These are phyloP conservation scores for Flexamia atlantica DNA, from an alignment of 2,888 invertebrate genomes.

Conservation along the genomic window DNA sequence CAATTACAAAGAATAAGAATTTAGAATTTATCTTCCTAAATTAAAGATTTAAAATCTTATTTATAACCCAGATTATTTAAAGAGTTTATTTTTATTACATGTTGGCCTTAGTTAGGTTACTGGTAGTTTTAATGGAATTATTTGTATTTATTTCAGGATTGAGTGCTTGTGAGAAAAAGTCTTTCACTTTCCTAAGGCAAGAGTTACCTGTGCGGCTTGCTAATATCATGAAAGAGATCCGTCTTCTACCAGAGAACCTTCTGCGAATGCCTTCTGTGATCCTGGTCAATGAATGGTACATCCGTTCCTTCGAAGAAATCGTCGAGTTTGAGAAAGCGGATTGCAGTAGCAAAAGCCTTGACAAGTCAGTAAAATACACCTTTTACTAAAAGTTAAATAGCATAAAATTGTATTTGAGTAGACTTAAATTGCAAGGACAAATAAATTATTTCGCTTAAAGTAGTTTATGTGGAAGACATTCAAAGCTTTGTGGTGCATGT, in stretches of 20 bases:
- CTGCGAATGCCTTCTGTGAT: conserved; percentile 95
- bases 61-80: too few relatives aligned
- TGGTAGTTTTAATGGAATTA: neutral
- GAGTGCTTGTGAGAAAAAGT: conserved; percentile 94
- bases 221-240: conserved; percentile 99
- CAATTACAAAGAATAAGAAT: too few relatives aligned
- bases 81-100: too few relatives aligned
- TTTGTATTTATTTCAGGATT: conserved; percentile 81
- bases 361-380: conserved; percentile 84
- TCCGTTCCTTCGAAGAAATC: conserved; percentile 96
- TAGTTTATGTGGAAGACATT: too few relatives aligned
- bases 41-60: too few relatives aligned
- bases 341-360: conserved; percentile 81
- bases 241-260: conserved; percentile 94
- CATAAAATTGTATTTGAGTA: too few relatives aligned
- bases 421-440: too few relatives aligned
- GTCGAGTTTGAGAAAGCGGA: conserved; percentile 94
- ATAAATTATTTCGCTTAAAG: too few relatives aligned
- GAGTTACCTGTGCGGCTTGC: conserved; percentile 98
- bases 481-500: too few relatives aligned
- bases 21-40: too few relatives aligned
- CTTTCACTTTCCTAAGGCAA: conserved; percentile 95
- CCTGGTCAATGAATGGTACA: conserved; percentile 96
- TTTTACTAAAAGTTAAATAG: too few relatives aligned
- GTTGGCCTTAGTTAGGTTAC: too few relatives aligned